Conservation (phyloP, 2,797 vertebrate genomes). For the Scomberomorus guttatus region DNA sequence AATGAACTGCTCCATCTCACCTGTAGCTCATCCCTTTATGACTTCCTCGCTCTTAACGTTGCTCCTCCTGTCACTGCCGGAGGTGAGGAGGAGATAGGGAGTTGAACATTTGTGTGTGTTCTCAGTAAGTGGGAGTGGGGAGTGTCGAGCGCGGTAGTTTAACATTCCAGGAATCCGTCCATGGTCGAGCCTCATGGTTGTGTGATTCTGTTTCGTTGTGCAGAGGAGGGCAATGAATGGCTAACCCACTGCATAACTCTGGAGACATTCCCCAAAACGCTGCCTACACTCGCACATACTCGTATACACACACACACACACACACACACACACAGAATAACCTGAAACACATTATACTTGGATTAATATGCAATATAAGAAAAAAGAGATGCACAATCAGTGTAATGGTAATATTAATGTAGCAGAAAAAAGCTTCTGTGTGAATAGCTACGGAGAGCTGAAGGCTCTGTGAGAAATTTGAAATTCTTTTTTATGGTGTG, state of each 20-base stretch:
- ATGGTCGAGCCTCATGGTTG: constrained; percentile 78
- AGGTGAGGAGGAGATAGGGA: constrained; percentile 61
- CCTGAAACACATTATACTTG: constrained; percentile 44
- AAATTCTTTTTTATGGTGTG: constrained; percentile 53
- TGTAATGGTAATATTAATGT: constrained; percentile 58
- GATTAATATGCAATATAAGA: constrained; percentile 41
- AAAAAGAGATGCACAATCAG: constrained; percentile 32
- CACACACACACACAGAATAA: constrained; percentile 32
- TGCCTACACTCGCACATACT: constrained; percentile 63
- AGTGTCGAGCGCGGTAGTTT: constrained; percentile 83
- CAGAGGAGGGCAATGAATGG: constrained; percentile 79
- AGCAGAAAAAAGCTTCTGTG: constrained; percentile 47
- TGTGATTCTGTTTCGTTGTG: constrained; percentile 77
- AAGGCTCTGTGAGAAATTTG: constrained; percentile 43
- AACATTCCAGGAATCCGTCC: constrained; percentile 85
- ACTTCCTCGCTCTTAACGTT: constrained; percentile 32
- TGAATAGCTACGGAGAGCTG: constrained; percentile 39
- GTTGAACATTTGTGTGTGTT: constrained; percentile 67
- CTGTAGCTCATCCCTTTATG: constrained; percentile 59
- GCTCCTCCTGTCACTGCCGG: constrained; percentile 45
- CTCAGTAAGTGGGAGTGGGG: constrained; percentile 80
- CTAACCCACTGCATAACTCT: constrained; percentile 81
- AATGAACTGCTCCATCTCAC: constrained; percentile 65
- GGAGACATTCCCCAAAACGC: constrained; percentile 77
- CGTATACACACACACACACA: constrained; percentile 26